phyloP scores from a whole-genome alignment of 1,140 invertebrate species.

The Lepidurus couesii region DNA sequence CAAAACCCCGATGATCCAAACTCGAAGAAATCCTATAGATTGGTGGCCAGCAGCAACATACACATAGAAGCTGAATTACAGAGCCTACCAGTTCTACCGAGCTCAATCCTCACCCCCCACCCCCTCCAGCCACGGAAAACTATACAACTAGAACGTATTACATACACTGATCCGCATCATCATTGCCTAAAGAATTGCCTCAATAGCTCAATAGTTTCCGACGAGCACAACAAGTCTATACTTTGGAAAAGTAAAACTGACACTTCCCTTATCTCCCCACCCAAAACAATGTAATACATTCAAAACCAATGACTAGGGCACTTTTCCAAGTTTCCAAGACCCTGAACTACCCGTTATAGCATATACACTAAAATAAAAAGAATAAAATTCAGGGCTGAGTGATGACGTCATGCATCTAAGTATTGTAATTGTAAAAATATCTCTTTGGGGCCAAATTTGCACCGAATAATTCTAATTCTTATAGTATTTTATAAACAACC shows the following conservation, averaged over 20 bases:
- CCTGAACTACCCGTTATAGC: not conserved
- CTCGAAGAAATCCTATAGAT: not conserved
- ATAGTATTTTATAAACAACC: too few species aligned
- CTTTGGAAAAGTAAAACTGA: too few species aligned
- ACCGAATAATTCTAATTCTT: too few species aligned
- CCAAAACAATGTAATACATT: not conserved
- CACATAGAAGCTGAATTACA: not conserved
- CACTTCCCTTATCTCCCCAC: too few species aligned
- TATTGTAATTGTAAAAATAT: too few species aligned
- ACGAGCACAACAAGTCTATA: too few species aligned
- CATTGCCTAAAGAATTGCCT: not conserved
- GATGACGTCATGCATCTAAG: too few species aligned
- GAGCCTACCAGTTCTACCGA: too few species aligned
- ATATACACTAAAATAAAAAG: not conserved
- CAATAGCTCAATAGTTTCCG: not conserved
- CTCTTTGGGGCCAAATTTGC: too few species aligned
- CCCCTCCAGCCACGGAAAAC: too few species aligned
- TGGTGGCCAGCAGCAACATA: not conserved
- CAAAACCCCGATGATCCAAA: slow-evolving; percentile 4
- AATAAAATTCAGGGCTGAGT: too few species aligned
- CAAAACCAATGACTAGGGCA: not conserved
- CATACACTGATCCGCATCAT: not conserved
- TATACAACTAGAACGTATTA: not conserved
- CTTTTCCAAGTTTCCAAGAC: not conserved
- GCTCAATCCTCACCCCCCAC: too few species aligned